Percentiles rank a stretch among this genome's conserved stretches.
phyloP scores from a whole-genome alignment of 2,113 vertebrate species.

The Heteronetta atricapilla region DNA sequence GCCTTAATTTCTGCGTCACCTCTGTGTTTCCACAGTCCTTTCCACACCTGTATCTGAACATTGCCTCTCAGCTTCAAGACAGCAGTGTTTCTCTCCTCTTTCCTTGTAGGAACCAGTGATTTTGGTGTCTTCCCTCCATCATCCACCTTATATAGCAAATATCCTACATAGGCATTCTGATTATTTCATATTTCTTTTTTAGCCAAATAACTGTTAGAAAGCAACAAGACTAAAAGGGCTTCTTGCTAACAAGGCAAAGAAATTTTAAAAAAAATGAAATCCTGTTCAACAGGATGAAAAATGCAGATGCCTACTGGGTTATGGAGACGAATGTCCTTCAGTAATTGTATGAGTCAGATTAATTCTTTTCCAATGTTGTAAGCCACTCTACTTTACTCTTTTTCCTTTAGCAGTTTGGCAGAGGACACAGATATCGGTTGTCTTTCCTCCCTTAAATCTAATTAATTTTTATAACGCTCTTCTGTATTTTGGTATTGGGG shows the following conservation, averaged over 20 bases:
- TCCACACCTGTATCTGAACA: neutral
- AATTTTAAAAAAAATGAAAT: neutral
- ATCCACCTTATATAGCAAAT: neutral
- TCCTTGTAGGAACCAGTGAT: neutral
- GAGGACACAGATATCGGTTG: neutral
- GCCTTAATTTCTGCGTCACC: neutral
- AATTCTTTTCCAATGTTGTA: conserved; percentile 20
- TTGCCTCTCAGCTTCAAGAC: neutral
- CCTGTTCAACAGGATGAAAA: conserved; percentile 22
- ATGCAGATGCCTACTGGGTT: conserved; percentile 16
- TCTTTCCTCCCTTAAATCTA: neutral
- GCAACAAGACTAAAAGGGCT: neutral
- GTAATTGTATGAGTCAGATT: conserved; percentile 44
- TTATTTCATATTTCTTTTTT: neutral
- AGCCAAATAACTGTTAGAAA: neutral
- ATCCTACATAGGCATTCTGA: neutral
- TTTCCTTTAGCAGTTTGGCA: neutral
- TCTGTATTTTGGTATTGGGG: neutral
- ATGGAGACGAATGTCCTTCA: conserved; percentile 19
- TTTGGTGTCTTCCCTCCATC: neutral
- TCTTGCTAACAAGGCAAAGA: neutral
- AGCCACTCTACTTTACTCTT: neutral
- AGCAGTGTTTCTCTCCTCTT: neutral
- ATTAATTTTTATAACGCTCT: neutral
- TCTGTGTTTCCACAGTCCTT: neutral